Base-by-base conservation (phyloP, 2,888 invertebrate species). In the Dioctria rufipes region DNA sequence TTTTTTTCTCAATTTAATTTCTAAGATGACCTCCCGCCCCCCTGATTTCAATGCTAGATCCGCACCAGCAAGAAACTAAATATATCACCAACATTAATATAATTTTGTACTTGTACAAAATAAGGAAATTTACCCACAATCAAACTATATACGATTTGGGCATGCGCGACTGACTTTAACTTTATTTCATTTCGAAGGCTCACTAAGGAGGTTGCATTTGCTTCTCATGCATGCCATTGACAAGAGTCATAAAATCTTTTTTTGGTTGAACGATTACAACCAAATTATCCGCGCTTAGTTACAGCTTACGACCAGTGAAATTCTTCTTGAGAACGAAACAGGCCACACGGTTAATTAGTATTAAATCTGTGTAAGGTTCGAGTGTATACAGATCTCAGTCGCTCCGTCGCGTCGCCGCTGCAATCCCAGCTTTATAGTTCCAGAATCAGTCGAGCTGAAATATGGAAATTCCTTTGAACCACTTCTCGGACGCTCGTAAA, bases 211-310 rank as follows among this genome's bases (percentile, higher is more conserved):
- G 4, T 11, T 37, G 46, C 39, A 42, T 25, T 39, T 61, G 71
- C 51, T 61, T 39, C 58, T 58, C 11, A 49, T 67, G 51, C 79
- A 69, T 80, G 79, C 79, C 58, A 66, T 25, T 58, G 43, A 40
- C 37, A 43, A n/a, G 42, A 54, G 60, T 69, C 79, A 67, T 80
- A 80, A 80, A 80, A 80, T 69, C 51, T 42, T 66, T 75, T n/a
- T 80, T 80, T 43, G 67, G 54, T 66, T 42, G 75, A 75, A 75
- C n/a, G 60, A 58, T 39, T 58, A 75, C 46, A 66, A 49, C 46
- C 54, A 51, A 46, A 78, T 78, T 51, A 46, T 66, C 13, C 49
- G 66, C 78, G 78, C 66, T 66, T 66, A 65, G 43, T 78, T 78
- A 39, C 37, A 8, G 25, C 46, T 43, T 37, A 8, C 61, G 58